Percentiles rank a stretch among this genome's conserved stretches.
Evolutionary conservation across 2,797 vertebrate genomes (phyloP).

Genomic region (Pseudomugil tenellus): DNA sequence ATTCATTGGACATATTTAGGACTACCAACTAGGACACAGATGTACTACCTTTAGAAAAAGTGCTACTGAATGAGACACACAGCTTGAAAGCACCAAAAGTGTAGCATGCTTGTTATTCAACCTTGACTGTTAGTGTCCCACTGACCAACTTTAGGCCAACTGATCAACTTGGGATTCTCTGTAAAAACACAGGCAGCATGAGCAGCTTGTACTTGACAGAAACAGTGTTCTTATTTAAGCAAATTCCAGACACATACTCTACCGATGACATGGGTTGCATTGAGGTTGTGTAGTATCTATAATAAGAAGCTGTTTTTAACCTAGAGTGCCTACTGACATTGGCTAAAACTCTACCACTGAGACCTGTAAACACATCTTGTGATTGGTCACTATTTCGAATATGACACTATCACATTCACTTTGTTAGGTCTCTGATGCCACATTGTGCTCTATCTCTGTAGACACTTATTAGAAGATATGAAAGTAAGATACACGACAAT

Average conservation of each 20-base stretch:
- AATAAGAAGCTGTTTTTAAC: constrained; percentile 60
- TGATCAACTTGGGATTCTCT: constrained; percentile 8
- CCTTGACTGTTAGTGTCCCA: constrained; percentile 38
- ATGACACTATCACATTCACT: constrained; percentile 28
- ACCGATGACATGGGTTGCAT: constrained; percentile 22
- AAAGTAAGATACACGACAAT: no score
- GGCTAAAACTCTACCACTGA: constrained; percentile 37
- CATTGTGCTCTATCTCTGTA: constrained; percentile 2
- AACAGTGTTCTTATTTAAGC: constrained; percentile 20
- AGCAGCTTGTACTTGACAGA: background rate
- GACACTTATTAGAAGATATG: background rate
- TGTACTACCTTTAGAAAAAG: constrained; percentile 24
- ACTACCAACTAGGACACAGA: constrained; percentile 62
- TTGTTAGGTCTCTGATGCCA: constrained; percentile 20
- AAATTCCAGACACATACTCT: constrained; percentile 12
- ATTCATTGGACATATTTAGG: constrained; percentile 52
- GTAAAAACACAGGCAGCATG: constrained; percentile 1
- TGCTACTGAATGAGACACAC: constrained; percentile 31
- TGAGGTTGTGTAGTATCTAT: constrained; percentile 40
- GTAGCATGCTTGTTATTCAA: constrained; percentile 23
- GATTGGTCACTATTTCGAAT: constrained; percentile 50
- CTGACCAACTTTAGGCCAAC: constrained; percentile 7
- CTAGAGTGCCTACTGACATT: constrained; percentile 27
- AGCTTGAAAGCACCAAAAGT: background rate
- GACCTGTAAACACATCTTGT: constrained; percentile 47